Evolutionary conservation across 2,888 invertebrate genomes (phyloP).

Genomic region (Eudemis profundana): DNA sequence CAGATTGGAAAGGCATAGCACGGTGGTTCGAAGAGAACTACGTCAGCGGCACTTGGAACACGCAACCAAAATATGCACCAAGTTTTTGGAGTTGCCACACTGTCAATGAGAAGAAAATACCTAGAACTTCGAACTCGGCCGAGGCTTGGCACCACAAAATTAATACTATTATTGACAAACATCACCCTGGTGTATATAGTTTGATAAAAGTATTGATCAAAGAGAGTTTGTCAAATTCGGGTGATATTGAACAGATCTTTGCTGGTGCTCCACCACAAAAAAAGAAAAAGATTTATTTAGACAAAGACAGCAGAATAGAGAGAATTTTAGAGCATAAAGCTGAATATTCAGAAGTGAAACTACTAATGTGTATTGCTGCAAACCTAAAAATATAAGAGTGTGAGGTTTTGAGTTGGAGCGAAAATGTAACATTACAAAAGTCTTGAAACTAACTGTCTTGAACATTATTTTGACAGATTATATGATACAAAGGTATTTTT

Average conservation of each 20-base stretch:
- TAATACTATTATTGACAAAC: slow-evolving; percentile 36
- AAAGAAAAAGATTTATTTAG: background rate
- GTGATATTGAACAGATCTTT: slow-evolving; percentile 30
- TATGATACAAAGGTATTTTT: too few relatives aligned
- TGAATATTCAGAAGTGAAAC: background rate
- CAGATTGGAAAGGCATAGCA: slow-evolving; percentile 4
- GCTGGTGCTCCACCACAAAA: slow-evolving; percentile 24
- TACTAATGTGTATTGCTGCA: too few relatives aligned
- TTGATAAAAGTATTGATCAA: slow-evolving; percentile 39
- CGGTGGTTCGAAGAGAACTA: slow-evolving; percentile 4
- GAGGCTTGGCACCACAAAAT: slow-evolving; percentile 44
- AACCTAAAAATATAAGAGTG: too few relatives aligned
- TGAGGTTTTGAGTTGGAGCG: too few relatives aligned
- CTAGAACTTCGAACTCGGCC: slow-evolving; percentile 38
- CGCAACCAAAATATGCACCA: slow-evolving; percentile 26
- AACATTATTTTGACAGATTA: too few relatives aligned
- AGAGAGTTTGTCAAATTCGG: slow-evolving; percentile 21
- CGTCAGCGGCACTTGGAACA: slow-evolving; percentile 12
- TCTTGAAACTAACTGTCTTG: too few relatives aligned
- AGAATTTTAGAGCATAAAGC: background rate
- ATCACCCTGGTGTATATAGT: slow-evolving; percentile 33
- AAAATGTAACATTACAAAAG: too few relatives aligned
- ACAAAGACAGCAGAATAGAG: background rate
- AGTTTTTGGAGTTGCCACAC: slow-evolving; percentile 37
- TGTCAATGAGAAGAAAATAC: slow-evolving; percentile 22